These are phyloP conservation scores for Dryobota labecula DNA, from an alignment of 2,888 invertebrate genomes.

Conservation along the genomic window DNA sequence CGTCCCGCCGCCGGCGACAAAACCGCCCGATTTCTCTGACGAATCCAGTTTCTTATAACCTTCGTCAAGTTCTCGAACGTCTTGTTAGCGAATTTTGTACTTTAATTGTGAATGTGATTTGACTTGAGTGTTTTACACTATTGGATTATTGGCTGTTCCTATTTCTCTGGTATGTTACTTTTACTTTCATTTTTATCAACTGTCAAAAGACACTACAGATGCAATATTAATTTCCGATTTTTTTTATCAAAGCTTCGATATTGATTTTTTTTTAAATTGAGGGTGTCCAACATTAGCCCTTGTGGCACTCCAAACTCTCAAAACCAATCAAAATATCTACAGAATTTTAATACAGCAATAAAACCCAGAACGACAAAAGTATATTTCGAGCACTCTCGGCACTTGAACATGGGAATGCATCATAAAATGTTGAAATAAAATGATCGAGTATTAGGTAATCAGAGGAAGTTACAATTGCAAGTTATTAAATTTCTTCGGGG, in stretches of 20 bases:
- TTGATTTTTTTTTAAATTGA: constrained; percentile 20
- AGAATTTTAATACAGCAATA: constrained; percentile 48
- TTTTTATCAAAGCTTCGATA: constrained; percentile 5
- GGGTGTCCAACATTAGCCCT: constrained; percentile 53
- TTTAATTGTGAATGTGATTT: constrained; percentile 80
- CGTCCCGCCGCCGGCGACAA: constrained; percentile 90
- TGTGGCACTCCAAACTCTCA: constrained; percentile 58
- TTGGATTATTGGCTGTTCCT: constrained; percentile 80
- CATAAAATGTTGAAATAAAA: constrained; percentile 61
- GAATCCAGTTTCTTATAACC: constrained; percentile 82
- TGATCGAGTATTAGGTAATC: constrained; percentile 80
- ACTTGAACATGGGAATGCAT: constrained; percentile 48
- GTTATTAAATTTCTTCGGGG: constrained; percentile 80
- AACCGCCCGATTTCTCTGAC: constrained; percentile 83
- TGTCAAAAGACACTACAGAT: background rate
- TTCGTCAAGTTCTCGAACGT: constrained; percentile 85
- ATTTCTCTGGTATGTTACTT: constrained; percentile 73
- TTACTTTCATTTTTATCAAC: constrained; percentile 27
- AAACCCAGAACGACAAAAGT: constrained; percentile 31
- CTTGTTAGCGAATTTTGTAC: constrained; percentile 67
- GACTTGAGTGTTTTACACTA: constrained; percentile 75
- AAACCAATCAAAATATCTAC: constrained; percentile 33
- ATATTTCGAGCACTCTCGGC: constrained; percentile 45
- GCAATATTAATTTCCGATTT: background rate
- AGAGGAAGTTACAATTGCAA: constrained; percentile 78